Percentiles rank a stretch among this genome's conserved stretches.
Conservation (phyloP, 2,113 vertebrate species). For the Mugil cephalus region DNA sequence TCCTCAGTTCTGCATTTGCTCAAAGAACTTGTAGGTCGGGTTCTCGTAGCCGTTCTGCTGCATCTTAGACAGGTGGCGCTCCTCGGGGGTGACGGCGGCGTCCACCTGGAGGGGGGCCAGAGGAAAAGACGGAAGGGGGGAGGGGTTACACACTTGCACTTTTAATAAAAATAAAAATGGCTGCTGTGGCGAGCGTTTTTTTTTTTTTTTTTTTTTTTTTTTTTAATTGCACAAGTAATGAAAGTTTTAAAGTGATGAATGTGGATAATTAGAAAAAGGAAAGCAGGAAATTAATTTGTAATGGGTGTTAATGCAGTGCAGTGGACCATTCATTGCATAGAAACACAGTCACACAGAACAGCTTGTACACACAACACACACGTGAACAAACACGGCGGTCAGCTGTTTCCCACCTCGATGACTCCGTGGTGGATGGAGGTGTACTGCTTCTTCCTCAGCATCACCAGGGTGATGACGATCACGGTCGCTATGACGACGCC, state of each 20-base stretch:
- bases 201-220: too few relatives aligned
- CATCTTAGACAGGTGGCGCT: slow-evolving; percentile 98
- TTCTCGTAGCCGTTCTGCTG: slow-evolving; percentile 99
- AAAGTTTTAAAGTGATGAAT: slow-evolving; percentile 32
- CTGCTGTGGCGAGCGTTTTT: too few relatives aligned
- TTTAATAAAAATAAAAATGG: too few relatives aligned
- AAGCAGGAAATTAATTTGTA: slow-evolving; percentile 25
- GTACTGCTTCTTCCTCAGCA: slow-evolving; percentile 99
- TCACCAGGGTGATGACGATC: slow-evolving; percentile 98
- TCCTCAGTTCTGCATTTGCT: slow-evolving; percentile 98
- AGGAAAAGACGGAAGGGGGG: not conserved
- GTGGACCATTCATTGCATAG: too few relatives aligned
- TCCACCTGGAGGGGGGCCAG: slow-evolving; percentile 86
- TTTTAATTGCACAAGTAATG: slow-evolving; percentile 19
- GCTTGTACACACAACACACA: slow-evolving; percentile 24
- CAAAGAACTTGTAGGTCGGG: slow-evolving; percentile 99
- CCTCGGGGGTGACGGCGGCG: slow-evolving; percentile 96
- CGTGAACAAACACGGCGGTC: slow-evolving; percentile 3
- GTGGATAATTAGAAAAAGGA: slow-evolving; percentile 14
- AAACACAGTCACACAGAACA: not conserved
- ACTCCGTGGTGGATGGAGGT: slow-evolving; percentile 99
- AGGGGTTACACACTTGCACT: slow-evolving; percentile 22
- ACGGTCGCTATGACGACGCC: slow-evolving; percentile 98
- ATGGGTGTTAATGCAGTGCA: not conserved
- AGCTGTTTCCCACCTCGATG: slow-evolving; percentile 88